Evolutionary conservation across 2,113 vertebrate species (phyloP).

Genomic region (Plecturocebus donacophilus): DNA sequence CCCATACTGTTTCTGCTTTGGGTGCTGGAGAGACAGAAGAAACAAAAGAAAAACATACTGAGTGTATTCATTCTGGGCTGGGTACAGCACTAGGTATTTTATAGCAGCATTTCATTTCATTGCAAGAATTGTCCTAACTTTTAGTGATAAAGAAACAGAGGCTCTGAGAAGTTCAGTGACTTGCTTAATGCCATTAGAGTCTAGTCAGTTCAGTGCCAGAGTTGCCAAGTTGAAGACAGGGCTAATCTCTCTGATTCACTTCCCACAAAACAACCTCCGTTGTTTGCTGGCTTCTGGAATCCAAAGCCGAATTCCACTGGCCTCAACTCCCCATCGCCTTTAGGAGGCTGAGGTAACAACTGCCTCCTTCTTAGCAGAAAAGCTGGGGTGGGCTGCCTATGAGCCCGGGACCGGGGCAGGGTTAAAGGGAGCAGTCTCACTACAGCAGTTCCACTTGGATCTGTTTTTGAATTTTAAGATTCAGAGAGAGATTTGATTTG

Average conservation of each 20-base stretch:
- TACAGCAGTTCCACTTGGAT: neutral
- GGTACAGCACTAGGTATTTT: neutral
- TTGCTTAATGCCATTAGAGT: neutral
- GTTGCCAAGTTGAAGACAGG: neutral
- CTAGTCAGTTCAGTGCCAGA: neutral
- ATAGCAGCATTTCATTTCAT: neutral
- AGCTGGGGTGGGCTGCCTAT: neutral
- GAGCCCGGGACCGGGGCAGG: neutral
- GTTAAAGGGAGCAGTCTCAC: neutral
- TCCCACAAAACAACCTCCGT: neutral
- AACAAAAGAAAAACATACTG: neutral
- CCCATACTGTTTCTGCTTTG: neutral
- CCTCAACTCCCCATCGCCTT: neutral
- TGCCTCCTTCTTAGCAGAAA: neutral
- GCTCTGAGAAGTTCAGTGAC: neutral
- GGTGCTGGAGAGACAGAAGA: neutral
- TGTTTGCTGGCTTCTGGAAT: conserved; percentile 41
- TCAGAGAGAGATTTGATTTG: neutral
- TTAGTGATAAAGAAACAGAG: neutral
- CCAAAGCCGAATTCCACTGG: conserved; percentile 44
- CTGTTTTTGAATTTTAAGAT: neutral
- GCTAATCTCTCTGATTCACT: neutral
- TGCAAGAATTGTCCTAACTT: neutral
- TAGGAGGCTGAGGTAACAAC: neutral
- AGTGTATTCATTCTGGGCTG: neutral